These are phyloP conservation scores for Zaprionus africanus DNA, from an alignment of 1,140 invertebrate genomes.

Conservation along the genomic window DNA sequence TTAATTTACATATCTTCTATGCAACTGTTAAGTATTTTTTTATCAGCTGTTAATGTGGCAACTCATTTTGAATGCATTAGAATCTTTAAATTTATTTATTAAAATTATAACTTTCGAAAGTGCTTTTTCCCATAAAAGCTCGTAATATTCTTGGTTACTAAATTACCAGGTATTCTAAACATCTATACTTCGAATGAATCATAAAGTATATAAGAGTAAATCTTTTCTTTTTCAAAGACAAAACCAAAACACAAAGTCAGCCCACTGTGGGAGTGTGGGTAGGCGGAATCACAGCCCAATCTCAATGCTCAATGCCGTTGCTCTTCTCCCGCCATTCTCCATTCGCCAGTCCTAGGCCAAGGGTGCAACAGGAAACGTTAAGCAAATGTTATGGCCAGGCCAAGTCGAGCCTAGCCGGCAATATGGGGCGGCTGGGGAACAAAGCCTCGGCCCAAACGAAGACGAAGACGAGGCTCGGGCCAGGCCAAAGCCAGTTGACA, in stretches of 20 bases:
- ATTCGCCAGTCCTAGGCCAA: constrained; percentile 17
- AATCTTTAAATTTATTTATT: too few species aligned
- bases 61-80: too few species aligned
- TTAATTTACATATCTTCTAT: too few species aligned
- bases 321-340: not conserved
- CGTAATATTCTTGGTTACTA: too few species aligned
- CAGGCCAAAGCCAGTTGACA: constrained; percentile 67
- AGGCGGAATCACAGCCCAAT: constrained; percentile 32
- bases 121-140: too few species aligned
- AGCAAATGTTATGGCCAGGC: constrained; percentile 73
- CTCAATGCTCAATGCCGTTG: not conserved
- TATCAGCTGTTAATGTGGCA: too few species aligned
- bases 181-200: too few species aligned
- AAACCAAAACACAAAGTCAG: not conserved
- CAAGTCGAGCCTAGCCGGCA: constrained; percentile 31
- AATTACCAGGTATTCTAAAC: too few species aligned
- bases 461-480: constrained; percentile 63
- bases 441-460: not conserved
- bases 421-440: not conserved
- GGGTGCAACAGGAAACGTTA: constrained; percentile 76
- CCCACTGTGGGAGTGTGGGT: constrained; percentile 30
- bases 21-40: too few species aligned
- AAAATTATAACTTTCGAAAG: too few species aligned
- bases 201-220: too few species aligned
- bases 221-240: too few species aligned